Conservation (phyloP, 1,140 invertebrate species). For the Zaprionus ornatus region DNA sequence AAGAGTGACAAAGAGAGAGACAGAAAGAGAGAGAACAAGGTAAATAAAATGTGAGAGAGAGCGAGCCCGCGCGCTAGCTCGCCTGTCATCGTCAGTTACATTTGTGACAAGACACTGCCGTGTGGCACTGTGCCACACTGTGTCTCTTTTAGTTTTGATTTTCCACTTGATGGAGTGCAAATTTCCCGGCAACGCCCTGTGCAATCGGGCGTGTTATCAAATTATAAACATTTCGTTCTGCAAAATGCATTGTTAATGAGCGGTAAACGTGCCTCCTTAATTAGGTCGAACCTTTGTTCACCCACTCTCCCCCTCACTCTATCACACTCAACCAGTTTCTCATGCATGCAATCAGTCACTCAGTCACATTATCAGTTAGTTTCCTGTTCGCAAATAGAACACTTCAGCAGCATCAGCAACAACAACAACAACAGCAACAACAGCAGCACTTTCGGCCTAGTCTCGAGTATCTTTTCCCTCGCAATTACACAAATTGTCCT, state of each 20-base stretch:
- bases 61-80: background rate
- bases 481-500: constrained; percentile 50
- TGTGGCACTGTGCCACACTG: constrained; percentile 8
- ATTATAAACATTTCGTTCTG: constrained; percentile 65
- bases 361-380: constrained; percentile 9
- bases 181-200: constrained; percentile 42
- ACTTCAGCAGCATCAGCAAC: background rate
- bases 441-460: background rate
- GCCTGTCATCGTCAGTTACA: background rate
- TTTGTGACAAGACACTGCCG: background rate
- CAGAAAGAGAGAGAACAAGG: background rate
- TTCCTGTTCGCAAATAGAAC: background rate
- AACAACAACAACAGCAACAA: too few relatives aligned
- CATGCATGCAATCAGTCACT: constrained; percentile 11
- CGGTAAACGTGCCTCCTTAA: constrained; percentile 50
- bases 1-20: background rate
- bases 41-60: background rate
- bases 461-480: constrained; percentile 4
- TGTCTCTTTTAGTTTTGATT: constrained; percentile 69
- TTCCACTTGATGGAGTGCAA: constrained; percentile 82
- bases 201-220: constrained; percentile 72
- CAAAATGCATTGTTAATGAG: constrained; percentile 72
- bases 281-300: constrained; percentile 51
- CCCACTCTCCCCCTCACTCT: background rate
- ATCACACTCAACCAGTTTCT: background rate